Evolutionary conservation across 2,888 invertebrate species (phyloP).

Genomic region (Drosophila multiciliata): DNA sequence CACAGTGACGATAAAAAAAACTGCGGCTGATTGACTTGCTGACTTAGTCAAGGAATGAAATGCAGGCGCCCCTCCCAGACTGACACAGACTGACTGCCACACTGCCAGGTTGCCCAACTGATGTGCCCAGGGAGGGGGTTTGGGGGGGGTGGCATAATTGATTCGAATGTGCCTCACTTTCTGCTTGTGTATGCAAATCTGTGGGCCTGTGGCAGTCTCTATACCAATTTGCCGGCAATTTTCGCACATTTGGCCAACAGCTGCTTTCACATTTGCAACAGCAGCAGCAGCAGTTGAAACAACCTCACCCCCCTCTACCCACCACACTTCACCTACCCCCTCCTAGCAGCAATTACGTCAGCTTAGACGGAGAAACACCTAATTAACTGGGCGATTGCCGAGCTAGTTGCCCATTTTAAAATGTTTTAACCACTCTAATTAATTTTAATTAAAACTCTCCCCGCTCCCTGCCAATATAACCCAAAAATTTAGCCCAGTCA

Average conservation of each 20-base stretch:
- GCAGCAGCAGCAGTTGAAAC: constrained; percentile 12
- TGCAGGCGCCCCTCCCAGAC: constrained; percentile 22
- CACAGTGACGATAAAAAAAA: constrained; percentile 47
- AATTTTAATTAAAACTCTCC: constrained; percentile 63
- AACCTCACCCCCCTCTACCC: neutral
- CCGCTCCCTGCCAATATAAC: constrained; percentile 17
- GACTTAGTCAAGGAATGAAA: constrained; percentile 58
- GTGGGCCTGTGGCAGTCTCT: constrained; percentile 30
- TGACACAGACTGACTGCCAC: constrained; percentile 8
- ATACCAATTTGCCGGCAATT: constrained; percentile 66
- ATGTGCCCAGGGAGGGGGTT: neutral
- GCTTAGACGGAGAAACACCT: constrained; percentile 49
- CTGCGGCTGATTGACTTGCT: constrained; percentile 65
- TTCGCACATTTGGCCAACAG: constrained; percentile 74
- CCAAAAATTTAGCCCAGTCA: constrained; percentile 13
- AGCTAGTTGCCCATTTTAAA: constrained; percentile 47
- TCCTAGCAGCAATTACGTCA: constrained; percentile 56
- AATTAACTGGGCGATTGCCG: constrained; percentile 64
- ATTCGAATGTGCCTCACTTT: constrained; percentile 53
- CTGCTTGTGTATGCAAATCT: constrained; percentile 61
- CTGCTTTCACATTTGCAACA: constrained; percentile 70
- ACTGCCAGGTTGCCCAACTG: constrained; percentile 26
- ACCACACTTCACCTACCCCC: neutral
- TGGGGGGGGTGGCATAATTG: constrained; percentile 43
- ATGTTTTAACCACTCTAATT: constrained; percentile 60